Percentiles rank a stretch among this genome's conserved stretches.
Evolutionary conservation across 2,113 vertebrate genomes (phyloP).

Genomic region (Boulengerochromis microlepis): DNA sequence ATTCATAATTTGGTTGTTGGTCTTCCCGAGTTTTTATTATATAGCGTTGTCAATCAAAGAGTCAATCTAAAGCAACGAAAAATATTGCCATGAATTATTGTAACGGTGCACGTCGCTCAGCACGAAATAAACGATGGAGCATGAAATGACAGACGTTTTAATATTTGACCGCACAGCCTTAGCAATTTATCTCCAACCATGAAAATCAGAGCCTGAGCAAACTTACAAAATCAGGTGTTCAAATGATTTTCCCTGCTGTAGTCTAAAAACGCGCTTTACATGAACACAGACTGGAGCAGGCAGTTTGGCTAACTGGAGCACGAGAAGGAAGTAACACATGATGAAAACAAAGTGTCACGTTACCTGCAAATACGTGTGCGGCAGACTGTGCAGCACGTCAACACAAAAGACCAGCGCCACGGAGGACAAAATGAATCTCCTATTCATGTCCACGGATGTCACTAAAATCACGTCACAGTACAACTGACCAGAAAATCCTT

Average conservation of each 20-base stretch:
- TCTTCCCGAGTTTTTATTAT: background rate
- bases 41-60: background rate
- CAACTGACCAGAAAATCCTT: accelerated
- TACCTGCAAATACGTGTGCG: conserved; percentile 15
- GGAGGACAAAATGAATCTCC: accelerated
- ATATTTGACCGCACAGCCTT: accelerated
- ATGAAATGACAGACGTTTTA: accelerated
- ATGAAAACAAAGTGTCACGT: accelerated
- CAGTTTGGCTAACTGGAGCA: accelerated
- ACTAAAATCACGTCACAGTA: no score
- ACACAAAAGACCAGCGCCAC: background rate
- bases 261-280: background rate
- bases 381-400: background rate
- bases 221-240: background rate
- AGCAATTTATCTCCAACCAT: background rate
- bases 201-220: accelerated
- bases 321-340: background rate
- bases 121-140: background rate
- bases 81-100: background rate
- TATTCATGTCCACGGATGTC: background rate
- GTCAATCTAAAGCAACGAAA: background rate
- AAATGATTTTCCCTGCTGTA: accelerated
- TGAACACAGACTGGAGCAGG: accelerated
- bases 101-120: background rate
- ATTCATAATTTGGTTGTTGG: background rate